phyloP scores from a whole-genome alignment of 2,797 vertebrate genomes.

The Sebastes miniatus region DNA sequence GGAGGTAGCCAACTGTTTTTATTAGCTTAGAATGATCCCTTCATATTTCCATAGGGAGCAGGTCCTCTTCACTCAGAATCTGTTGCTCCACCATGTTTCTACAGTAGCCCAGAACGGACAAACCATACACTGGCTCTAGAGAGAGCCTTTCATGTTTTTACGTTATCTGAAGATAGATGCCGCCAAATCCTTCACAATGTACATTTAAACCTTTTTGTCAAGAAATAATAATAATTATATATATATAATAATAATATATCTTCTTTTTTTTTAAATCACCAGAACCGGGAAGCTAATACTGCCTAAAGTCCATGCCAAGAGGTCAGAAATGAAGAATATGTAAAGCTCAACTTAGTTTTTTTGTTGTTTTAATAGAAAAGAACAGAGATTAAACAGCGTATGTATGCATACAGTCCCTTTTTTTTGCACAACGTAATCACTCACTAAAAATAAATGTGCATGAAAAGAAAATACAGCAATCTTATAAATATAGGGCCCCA shows the following conservation, averaged over 20 bases:
- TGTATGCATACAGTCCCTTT: slow-evolving; percentile 65
- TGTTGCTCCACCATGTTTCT: no score
- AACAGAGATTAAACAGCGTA: slow-evolving; percentile 70
- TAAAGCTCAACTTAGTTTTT: slow-evolving; percentile 36
- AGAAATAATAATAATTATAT: not conserved
- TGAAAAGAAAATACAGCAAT: slow-evolving; percentile 65
- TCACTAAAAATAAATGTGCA: slow-evolving; percentile 61
- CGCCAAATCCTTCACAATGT: no score
- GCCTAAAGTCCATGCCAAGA: not conserved
- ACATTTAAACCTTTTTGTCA: not conserved
- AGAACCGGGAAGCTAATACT: not conserved
- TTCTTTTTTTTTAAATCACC: not conserved
- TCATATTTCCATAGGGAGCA: no score
- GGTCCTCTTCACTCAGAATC: no score
- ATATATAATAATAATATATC: no score
- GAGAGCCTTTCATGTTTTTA: no score
- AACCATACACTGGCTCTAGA: no score
- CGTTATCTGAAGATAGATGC: no score
- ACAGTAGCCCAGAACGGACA: no score
- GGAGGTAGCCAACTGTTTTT: no score
- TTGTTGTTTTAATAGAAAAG: slow-evolving; percentile 81
- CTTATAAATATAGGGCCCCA: slow-evolving; percentile 67
- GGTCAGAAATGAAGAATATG: slow-evolving; percentile 40
- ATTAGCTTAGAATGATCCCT: no score
- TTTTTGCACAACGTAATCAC: slow-evolving; percentile 55